These are phyloP conservation scores for Chironomus riparius DNA, from an alignment of 2,888 invertebrate genomes.

Conservation along the genomic window DNA sequence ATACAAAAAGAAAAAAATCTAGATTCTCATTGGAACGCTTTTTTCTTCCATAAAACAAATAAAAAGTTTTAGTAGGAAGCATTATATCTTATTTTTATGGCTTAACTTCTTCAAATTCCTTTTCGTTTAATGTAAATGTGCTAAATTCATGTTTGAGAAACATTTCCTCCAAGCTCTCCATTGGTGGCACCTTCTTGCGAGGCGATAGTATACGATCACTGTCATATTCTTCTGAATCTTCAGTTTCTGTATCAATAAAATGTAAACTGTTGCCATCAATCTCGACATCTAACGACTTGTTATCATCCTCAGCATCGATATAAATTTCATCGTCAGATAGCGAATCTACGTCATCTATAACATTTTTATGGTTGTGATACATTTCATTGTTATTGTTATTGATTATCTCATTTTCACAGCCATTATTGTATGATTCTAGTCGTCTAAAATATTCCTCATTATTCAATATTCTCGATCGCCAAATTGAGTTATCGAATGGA, in stretches of 20 bases:
- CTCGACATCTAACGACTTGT: slow-evolving; percentile 21
- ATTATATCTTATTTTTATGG: not conserved
- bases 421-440: slow-evolving; percentile 31
- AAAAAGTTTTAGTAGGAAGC: not conserved
- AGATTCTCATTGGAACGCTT: too few relatives aligned
- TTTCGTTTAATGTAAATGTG: slow-evolving; percentile 13
- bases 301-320: slow-evolving; percentile 22
- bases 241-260: slow-evolving; percentile 21
- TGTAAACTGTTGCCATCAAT: slow-evolving; percentile 20
- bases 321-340: slow-evolving; percentile 1
- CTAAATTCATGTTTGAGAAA: slow-evolving; percentile 22
- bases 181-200: slow-evolving; percentile 4
- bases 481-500: slow-evolving; percentile 39
- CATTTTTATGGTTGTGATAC: not conserved
- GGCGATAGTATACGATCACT: slow-evolving; percentile 14
- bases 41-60: too few relatives aligned
- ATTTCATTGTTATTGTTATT: slow-evolving; percentile 8
- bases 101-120: slow-evolving; percentile 16
- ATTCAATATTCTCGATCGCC: slow-evolving; percentile 39
- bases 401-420: not conserved
- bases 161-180: slow-evolving; percentile 24
- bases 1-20: too few relatives aligned
- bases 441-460: slow-evolving; percentile 41
- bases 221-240: slow-evolving; percentile 20
- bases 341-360: not conserved